phyloP scores from a whole-genome alignment of 30 jellyfish, hydroid and myxozoan genomes.

The Catostylus mosaicus region DNA sequence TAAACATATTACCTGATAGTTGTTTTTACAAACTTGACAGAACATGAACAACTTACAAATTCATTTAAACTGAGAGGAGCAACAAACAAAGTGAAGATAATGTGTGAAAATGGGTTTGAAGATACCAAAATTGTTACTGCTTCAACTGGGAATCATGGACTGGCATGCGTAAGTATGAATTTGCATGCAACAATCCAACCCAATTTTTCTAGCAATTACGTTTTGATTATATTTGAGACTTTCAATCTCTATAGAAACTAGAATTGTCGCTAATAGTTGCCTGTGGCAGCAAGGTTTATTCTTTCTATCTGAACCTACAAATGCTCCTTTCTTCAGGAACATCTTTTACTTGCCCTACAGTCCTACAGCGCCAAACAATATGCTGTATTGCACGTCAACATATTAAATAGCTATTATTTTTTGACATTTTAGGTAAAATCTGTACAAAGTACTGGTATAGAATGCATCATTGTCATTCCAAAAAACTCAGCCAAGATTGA shows the following conservation, averaged over 20 bases:
- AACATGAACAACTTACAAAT: conserved; percentile 86
- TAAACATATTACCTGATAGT: too few relatives aligned
- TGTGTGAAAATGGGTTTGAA: conserved; percentile 20
- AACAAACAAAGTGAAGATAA: conserved; percentile 46
- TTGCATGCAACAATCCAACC: not conserved
- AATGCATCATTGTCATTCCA: conserved; percentile 26
- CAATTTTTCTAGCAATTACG: not conserved
- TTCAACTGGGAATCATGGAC: conserved; percentile 89
- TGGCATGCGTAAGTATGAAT: conserved; percentile 76
- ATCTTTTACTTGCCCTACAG: not conserved
- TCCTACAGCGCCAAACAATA: not conserved
- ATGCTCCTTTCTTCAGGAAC: not conserved
- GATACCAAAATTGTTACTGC: conserved; percentile 76
- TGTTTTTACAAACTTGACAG: too few relatives aligned
- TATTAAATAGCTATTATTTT: not conserved
- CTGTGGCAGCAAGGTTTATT: not conserved
- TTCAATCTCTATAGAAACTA: too few relatives aligned
- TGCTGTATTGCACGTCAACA: not conserved
- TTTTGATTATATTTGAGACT: not conserved
- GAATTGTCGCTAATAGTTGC: not conserved
- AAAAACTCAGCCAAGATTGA: conserved; percentile 24
- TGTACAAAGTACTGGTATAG: conserved; percentile 24
- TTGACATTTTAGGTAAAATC: conserved; percentile 21
- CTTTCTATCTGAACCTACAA: not conserved
- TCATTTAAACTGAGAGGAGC: conserved; percentile 95